Conservation (phyloP, 1,140 invertebrate species). For the Semibalanus balanoides region DNA sequence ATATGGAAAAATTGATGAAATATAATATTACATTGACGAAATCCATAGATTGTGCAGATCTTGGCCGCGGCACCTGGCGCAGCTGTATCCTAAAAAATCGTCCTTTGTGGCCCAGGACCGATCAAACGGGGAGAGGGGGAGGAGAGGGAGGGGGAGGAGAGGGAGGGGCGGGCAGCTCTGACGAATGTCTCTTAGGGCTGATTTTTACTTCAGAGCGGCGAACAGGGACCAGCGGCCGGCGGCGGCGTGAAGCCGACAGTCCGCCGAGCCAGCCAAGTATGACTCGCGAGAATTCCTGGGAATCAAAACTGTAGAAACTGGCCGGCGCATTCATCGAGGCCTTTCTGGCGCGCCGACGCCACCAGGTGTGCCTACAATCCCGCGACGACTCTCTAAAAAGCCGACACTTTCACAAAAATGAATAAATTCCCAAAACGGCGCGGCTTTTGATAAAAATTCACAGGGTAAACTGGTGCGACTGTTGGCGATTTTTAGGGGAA, state of each 20-base stretch:
- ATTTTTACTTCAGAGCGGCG: not conserved
- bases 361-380: not conserved
- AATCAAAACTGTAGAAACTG: not conserved
- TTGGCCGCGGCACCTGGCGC: not conserved
- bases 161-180: too few species aligned
- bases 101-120: not conserved
- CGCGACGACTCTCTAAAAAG: not conserved
- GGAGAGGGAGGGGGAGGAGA: too few species aligned
- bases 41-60: not conserved
- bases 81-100: not conserved
- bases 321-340: not conserved
- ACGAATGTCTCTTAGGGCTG: not conserved
- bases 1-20: conserved; percentile 3
- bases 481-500: not conserved
- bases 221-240: too few species aligned
- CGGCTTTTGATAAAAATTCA: not conserved
- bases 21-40: not conserved
- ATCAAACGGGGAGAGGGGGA: not conserved
- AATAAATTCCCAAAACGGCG: not conserved
- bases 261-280: not conserved
- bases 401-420: not conserved
- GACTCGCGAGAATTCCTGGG: not conserved
- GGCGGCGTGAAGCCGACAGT: not conserved
- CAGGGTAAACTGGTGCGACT: not conserved
- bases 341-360: not conserved